These are phyloP conservation scores for Aptenodytes patagonicus DNA, from an alignment of 2,113 vertebrate species.

Conservation along the genomic window DNA sequence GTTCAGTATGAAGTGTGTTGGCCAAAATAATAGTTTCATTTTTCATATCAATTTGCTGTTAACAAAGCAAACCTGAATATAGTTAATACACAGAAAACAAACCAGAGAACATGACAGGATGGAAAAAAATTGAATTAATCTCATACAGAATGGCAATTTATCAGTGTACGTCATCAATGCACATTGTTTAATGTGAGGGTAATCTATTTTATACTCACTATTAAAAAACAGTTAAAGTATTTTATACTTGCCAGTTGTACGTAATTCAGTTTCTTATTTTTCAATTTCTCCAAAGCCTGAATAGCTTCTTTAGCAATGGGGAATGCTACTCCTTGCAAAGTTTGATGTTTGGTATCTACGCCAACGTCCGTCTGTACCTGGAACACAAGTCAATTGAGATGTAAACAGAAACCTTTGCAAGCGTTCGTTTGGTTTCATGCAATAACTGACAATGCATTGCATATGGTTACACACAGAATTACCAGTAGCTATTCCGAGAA, in stretches of 20 bases:
- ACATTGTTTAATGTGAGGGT: background rate
- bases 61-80: conserved; percentile 43
- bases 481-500: background rate
- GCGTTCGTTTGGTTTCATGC: background rate
- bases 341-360: conserved; percentile 92
- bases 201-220: background rate
- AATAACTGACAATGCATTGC: background rate
- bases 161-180: background rate
- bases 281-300: conserved; percentile 86
- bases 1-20: conserved; percentile 85
- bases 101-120: background rate
- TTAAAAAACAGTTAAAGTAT: background rate
- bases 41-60: conserved; percentile 89
- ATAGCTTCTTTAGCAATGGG: conserved; percentile 87
- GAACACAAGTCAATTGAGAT: background rate
- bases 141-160: background rate
- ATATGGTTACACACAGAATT: background rate
- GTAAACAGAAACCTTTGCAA: background rate
- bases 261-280: conserved; percentile 87
- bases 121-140: background rate
- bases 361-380: conserved; percentile 90
- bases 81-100: conserved; percentile 5
- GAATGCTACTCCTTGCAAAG: conserved; percentile 92
- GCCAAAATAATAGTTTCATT: conserved; percentile 91
- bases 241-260: conserved; percentile 89